phyloP scores from a whole-genome alignment of 2,888 invertebrate species.

The Napeogenes sylphis region DNA sequence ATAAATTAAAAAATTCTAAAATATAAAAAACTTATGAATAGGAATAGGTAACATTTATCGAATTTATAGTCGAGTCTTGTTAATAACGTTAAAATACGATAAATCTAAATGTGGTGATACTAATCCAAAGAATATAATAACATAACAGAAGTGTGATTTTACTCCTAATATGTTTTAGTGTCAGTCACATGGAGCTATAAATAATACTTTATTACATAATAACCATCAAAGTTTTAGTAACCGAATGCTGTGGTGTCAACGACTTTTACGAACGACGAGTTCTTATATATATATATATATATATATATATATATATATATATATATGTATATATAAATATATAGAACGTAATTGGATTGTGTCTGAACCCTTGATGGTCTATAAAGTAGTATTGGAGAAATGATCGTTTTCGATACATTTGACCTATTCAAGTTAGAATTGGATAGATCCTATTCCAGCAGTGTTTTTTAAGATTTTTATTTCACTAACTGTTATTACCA shows the following conservation, averaged over 20 bases:
- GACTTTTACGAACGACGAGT: slow-evolving; percentile 30
- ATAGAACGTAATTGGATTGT: slow-evolving; percentile 40
- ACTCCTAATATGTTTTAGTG: no score
- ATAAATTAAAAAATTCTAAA: neutral
- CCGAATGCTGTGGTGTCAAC: slow-evolving; percentile 27
- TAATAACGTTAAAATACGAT: no score
- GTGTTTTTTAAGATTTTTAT: slow-evolving; percentile 24
- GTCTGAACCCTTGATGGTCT: slow-evolving; percentile 45
- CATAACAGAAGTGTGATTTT: no score
- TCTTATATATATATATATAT: slow-evolving; percentile 35
- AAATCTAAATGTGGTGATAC: no score
- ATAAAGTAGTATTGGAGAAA: slow-evolving; percentile 46
- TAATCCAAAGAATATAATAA: no score
- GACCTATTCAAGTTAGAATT: slow-evolving; percentile 37
- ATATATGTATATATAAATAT: slow-evolving; percentile 34
- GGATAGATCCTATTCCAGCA: slow-evolving; percentile 36
- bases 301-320: no score
- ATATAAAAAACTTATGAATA: no score
- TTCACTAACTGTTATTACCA: no score
- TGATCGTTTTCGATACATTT: slow-evolving; percentile 37
- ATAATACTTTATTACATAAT: slow-evolving; percentile 30
- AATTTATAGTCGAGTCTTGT: no score
- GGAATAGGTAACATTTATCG: no score
- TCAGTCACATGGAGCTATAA: slow-evolving; percentile 21
- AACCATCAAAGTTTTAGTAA: slow-evolving; percentile 34